These are phyloP conservation scores for Caenorhabditis sulstoni DNA, from an alignment of 2,888 invertebrate genomes.

Conservation along the genomic window DNA sequence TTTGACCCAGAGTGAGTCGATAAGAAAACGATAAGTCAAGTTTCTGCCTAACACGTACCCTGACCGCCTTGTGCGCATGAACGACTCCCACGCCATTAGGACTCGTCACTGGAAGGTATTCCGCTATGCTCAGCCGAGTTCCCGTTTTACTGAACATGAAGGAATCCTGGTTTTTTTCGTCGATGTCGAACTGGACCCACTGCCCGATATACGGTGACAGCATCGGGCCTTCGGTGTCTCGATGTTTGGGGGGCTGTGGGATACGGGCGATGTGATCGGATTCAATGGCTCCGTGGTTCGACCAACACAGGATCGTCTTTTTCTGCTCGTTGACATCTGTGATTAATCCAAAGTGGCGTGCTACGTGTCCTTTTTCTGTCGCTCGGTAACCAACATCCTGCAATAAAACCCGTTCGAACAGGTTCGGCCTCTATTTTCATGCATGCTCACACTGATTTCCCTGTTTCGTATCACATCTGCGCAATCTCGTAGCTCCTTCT, in stretches of 20 bases:
- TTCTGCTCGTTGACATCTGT: constrained; percentile 9
- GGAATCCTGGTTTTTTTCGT: background rate
- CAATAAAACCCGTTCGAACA: too few species aligned
- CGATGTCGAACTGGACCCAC: constrained; percentile 39
- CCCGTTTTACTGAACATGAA: constrained; percentile 5
- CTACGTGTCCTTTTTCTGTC: background rate
- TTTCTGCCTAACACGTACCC: constrained; percentile 16
- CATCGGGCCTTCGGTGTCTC: constrained; percentile 16
- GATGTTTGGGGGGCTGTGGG: constrained; percentile 20
- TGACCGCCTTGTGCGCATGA: constrained; percentile 1
- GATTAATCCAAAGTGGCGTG: constrained; percentile 28
- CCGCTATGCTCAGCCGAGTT: constrained; percentile 11
- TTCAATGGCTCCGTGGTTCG: constrained; percentile 11
- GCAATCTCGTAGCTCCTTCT: background rate
- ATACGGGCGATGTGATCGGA: constrained; percentile 18
- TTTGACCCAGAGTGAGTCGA: too few species aligned
- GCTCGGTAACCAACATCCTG: too few species aligned
- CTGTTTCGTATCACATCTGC: background rate
- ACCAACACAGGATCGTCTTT: constrained; percentile 11
- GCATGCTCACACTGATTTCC: background rate
- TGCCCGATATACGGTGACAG: constrained; percentile 26
- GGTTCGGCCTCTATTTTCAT: too few species aligned
- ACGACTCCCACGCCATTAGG: constrained; percentile 36
- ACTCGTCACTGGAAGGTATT: constrained; percentile 41
- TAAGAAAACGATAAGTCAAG: too few species aligned